Evolutionary conservation across 2,797 vertebrate genomes (phyloP), one percentile per base, ranked within the genome.

Genomic region (Lepus oiostolus): DNA sequence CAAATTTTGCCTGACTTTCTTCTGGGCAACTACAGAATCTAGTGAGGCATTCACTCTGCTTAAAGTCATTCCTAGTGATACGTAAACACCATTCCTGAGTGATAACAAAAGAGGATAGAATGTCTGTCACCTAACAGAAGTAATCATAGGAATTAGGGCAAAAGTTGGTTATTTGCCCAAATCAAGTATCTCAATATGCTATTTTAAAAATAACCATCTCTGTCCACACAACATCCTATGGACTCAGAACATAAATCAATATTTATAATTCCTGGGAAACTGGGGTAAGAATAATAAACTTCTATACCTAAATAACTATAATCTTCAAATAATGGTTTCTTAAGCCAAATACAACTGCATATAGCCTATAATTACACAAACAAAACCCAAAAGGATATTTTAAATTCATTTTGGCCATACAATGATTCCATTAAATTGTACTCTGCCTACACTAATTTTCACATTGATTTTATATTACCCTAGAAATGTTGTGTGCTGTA

Each of bases 261-360:
- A 75, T 58, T 85, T 79, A 67, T 42, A 65, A 70, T 42, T 85
- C 12, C 52, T 83, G 62, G 58, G 77, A 93, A 93, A 80, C 22
- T 58, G 22, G 52, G 87, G 17, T 71, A 65, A 80, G 70, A 63
- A 85, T 42, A 94, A 77, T 83, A 54, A 90, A 90, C 50, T 74
- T 70, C 38, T 79, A 67, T 3, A 52, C 4, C 54, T 79, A 88
- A 96, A 77, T 67, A 92, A 91, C 6, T 8, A 72, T 85, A 47
- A 85, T 93, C 62, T 90, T 79, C 71, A 92, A 80, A 90, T 77
- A 74, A 75, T 38, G 4, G 32, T 62, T 88, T 95, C 72, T 92
- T 72, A 84, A 38, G n/a, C 5, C 71, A 35, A 52, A 54, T 22
- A 93, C 26, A 54, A 62, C 21, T 90, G 52, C 4, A 32, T 65